Conservation (phyloP, 2,888 invertebrate species). For the Drosophila melanocephala region DNA sequence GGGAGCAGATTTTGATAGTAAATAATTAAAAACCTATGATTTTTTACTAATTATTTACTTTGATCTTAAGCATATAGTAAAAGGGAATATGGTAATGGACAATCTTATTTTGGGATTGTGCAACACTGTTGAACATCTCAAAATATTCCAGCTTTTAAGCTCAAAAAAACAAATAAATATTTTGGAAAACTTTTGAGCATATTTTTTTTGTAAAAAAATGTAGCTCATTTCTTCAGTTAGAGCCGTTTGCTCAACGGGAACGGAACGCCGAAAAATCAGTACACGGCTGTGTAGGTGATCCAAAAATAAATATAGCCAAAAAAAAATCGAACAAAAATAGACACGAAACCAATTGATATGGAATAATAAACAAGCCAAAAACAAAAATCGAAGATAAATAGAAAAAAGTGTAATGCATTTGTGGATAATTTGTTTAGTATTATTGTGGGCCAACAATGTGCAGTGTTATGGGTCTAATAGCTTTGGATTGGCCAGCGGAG, state of each 20-base stretch:
- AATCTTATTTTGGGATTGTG: conserved; percentile 10
- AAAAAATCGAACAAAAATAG: conserved; percentile 36
- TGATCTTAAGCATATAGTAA: neutral
- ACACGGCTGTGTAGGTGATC: conserved; percentile 37
- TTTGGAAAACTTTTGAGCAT: conserved; percentile 70
- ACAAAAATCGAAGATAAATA: neutral
- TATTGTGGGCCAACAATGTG: conserved; percentile 42
- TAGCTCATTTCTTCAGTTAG: conserved; percentile 45
- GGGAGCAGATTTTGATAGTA: neutral
- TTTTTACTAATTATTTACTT: neutral
- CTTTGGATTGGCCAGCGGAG: conserved; percentile 41
- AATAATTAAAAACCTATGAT: neutral
- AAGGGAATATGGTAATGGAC: neutral
- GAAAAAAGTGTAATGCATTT: conserved; percentile 50
- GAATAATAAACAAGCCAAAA: neutral
- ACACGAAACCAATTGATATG: conserved; percentile 13
- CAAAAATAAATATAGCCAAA: conserved; percentile 56
- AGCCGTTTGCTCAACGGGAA: conserved; percentile 45
- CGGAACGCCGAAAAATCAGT: conserved; percentile 14
- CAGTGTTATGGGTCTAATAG: conserved; percentile 47
- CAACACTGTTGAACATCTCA: conserved; percentile 47
- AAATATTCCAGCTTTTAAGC: conserved; percentile 56
- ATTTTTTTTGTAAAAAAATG: conserved; percentile 30
- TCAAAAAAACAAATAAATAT: conserved; percentile 27
- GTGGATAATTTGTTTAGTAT: conserved; percentile 27